Conservation (phyloP, 2,888 invertebrate genomes). For the Physocephala rufipes region DNA sequence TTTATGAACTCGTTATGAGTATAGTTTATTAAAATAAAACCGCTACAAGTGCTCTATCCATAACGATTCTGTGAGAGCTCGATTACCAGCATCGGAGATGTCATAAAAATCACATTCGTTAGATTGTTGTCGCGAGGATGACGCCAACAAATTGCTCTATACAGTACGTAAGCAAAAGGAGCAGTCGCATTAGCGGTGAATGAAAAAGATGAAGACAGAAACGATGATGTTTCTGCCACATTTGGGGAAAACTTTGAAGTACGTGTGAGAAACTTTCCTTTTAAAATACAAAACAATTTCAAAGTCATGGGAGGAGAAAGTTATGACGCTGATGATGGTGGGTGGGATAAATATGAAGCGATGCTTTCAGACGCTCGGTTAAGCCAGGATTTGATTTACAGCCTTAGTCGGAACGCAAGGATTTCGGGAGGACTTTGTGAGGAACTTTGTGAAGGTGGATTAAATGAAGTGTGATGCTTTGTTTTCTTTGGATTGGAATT, state of each 20-base stretch:
- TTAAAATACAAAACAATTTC: constrained; percentile 30
- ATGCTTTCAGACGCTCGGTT: too few relatives aligned
- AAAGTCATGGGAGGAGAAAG: constrained; percentile 19
- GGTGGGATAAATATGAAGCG: constrained; percentile 5
- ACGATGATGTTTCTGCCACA: neutral
- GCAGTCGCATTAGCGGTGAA: neutral
- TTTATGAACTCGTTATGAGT: too few relatives aligned
- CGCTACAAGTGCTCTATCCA: too few relatives aligned
- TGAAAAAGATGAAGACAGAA: constrained; percentile 3
- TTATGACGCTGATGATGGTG: constrained; percentile 9
- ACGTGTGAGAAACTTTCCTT: constrained; percentile 23
- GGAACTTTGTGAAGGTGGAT: constrained; percentile 46
- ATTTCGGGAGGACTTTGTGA: neutral
- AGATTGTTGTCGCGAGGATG: constrained; percentile 37
- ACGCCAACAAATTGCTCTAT: constrained; percentile 39
- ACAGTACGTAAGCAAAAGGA: neutral
- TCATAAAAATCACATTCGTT: constrained; percentile 46
- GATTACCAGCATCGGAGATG: constrained; percentile 40
- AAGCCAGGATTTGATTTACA: constrained; percentile 25
- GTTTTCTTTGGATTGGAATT: constrained; percentile 64
- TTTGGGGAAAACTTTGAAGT: constrained; percentile 30
- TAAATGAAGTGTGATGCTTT: constrained; percentile 63
- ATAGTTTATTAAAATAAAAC: too few relatives aligned
- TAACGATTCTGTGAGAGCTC: constrained; percentile 7
- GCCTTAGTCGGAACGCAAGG: neutral